phyloP scores from a whole-genome alignment of 2,888 invertebrate genomes.

The Eudemis profundana region DNA sequence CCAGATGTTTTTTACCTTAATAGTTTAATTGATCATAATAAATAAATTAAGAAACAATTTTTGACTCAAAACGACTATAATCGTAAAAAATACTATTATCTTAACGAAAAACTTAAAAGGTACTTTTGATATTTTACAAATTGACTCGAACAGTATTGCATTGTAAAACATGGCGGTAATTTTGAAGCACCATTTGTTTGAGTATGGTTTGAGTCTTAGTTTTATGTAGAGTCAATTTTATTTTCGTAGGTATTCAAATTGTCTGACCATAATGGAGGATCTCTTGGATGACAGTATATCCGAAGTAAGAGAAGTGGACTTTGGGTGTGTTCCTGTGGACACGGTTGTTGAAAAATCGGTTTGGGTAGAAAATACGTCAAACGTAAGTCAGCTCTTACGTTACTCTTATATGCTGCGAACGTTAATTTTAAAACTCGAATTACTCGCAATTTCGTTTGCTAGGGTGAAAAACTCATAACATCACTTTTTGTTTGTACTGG shows the following conservation, averaged over 20 bases:
- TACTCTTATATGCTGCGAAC: background rate
- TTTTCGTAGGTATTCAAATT: background rate
- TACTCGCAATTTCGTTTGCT: too few species aligned
- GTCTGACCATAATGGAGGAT: constrained; percentile 51
- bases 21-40: too few species aligned
- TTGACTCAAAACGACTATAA: too few species aligned
- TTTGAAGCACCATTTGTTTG: constrained; percentile 5
- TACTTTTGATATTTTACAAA: too few species aligned
- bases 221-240: background rate
- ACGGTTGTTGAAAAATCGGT: constrained; percentile 62
- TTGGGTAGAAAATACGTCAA: constrained; percentile 62
- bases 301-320: constrained; percentile 66
- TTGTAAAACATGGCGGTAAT: constrained; percentile 26
- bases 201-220: too few species aligned
- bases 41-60: too few species aligned
- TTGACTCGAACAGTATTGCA: background rate
- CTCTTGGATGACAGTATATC: constrained; percentile 60
- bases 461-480: too few species aligned
- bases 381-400: constrained; percentile 57
- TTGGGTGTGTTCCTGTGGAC: constrained; percentile 71
- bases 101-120: background rate
- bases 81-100: too few species aligned
- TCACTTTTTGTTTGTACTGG: too few species aligned
- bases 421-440: too few species aligned
- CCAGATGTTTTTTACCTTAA: too few species aligned